phyloP scores from a whole-genome alignment of 2,888 invertebrate genomes.

The Junonia oenone region DNA sequence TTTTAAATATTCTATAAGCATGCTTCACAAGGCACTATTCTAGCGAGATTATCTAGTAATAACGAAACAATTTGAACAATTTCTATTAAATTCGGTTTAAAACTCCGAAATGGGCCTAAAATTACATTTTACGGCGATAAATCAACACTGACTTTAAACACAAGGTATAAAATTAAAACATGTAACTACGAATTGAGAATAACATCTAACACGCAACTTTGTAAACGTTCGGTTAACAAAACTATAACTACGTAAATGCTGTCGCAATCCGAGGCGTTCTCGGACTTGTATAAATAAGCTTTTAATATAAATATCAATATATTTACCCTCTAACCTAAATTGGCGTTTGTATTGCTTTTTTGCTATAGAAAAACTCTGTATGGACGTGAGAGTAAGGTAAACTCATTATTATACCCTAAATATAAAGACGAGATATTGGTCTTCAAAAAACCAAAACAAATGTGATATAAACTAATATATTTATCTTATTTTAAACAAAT shows the following conservation, averaged over 20 bases:
- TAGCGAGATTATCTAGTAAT: constrained; percentile 62
- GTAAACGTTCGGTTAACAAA: constrained; percentile 40
- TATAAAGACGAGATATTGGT: constrained; percentile 5
- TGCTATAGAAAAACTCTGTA: constrained; percentile 37
- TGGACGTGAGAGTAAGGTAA: constrained; percentile 29
- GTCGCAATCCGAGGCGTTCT: constrained; percentile 26
- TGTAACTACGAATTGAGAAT: constrained; percentile 35
- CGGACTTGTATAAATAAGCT: constrained; percentile 41
- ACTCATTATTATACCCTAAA: constrained; percentile 5
- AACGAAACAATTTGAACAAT: constrained; percentile 55
- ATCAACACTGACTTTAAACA: constrained; percentile 50
- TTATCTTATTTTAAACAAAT: neutral
- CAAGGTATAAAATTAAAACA: constrained; percentile 32
- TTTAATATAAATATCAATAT: constrained; percentile 37
- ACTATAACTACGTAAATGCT: constrained; percentile 40
- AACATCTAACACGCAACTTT: constrained; percentile 46
- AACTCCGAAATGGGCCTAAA: constrained; percentile 68
- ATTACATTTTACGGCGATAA: constrained; percentile 65
- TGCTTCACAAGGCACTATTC: constrained; percentile 78
- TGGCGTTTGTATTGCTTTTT: constrained; percentile 73
- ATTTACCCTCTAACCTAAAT: constrained; percentile 56
- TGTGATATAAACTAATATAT: constrained; percentile 4
- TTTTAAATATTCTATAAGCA: constrained; percentile 62
- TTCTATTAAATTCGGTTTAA: constrained; percentile 74
- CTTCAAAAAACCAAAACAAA: constrained; percentile 4